Conservation (phyloP, 2,113 vertebrate species). For the Chaetorhynchus papuensis region DNA sequence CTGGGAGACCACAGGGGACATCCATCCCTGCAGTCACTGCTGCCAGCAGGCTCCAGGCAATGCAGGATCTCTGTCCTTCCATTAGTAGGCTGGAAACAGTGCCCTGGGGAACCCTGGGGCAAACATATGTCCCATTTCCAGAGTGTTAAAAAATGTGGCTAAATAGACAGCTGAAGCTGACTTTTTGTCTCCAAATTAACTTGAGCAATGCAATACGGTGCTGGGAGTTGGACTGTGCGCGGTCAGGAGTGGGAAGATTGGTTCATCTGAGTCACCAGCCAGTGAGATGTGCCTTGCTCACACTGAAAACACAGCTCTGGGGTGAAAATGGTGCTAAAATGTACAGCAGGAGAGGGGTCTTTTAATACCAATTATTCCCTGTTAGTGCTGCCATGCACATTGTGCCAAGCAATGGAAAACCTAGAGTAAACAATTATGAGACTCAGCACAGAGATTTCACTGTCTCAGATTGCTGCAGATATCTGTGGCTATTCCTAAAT, state of each 20-base stretch:
- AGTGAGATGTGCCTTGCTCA: background rate
- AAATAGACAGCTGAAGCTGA: background rate
- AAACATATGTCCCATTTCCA: background rate
- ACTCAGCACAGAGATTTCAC: conserved; percentile 20
- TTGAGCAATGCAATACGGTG: background rate
- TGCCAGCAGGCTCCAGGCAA: background rate
- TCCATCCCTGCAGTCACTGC: background rate
- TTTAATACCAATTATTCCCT: conserved; percentile 22
- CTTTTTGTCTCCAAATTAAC: background rate
- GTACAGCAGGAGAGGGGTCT: background rate
- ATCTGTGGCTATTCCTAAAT: conserved; percentile 28
- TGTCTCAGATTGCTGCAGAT: conserved; percentile 51
- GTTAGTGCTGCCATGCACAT: background rate
- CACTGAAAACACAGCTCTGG: background rate
- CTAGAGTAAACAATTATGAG: background rate
- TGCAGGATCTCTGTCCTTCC: background rate
- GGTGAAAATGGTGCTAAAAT: conserved; percentile 16
- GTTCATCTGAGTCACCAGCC: conserved; percentile 27
- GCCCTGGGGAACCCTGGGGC: background rate
- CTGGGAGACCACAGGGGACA: background rate
- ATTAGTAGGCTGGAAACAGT: background rate
- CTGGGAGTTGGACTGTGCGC: background rate
- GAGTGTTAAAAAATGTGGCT: background rate
- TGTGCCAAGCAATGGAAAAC: conserved; percentile 40
- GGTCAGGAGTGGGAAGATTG: background rate